phyloP scores from a whole-genome alignment of 2,888 invertebrate species.

The Microchrysa polita region DNA sequence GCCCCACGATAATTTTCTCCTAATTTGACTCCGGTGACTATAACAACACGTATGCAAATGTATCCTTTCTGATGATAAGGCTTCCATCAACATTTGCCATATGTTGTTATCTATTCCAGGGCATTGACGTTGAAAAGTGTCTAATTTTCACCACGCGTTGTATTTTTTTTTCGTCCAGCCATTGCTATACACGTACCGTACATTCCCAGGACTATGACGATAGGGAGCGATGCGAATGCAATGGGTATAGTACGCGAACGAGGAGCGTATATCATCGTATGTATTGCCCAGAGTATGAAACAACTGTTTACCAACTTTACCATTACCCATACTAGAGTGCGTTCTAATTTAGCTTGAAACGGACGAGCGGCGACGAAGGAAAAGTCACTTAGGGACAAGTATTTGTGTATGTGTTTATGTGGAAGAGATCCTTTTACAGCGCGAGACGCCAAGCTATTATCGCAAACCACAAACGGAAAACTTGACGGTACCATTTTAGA shows the following conservation, averaged over 20 bases:
- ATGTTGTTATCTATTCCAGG: slow-evolving; percentile 6
- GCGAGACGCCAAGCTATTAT: background rate
- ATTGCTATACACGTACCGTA: background rate
- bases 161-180: background rate
- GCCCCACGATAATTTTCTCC: slow-evolving; percentile 8
- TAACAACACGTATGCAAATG: background rate
- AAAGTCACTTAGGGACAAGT: background rate
- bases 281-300: background rate
- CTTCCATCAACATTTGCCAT: slow-evolving; percentile 11
- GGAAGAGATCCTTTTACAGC: background rate
- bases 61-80: slow-evolving; percentile 17
- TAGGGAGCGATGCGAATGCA: background rate
- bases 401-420: background rate
- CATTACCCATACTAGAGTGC: background rate
- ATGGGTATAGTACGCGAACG: too few species aligned
- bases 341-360: background rate
- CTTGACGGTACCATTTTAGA: background rate
- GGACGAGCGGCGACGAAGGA: too few species aligned
- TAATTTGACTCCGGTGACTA: slow-evolving; percentile 26
- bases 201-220: too few species aligned
- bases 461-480: slow-evolving; percentile 4
- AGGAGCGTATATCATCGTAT: background rate
- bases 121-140: slow-evolving; percentile 19
- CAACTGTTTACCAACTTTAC: slow-evolving; percentile 10
- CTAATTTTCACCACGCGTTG: slow-evolving; percentile 3